Percentiles rank a stretch among this genome's conserved stretches.
These are phyloP conservation scores for Cinara cedri DNA, from an alignment of 2,888 invertebrate genomes.

Conservation along the genomic window DNA sequence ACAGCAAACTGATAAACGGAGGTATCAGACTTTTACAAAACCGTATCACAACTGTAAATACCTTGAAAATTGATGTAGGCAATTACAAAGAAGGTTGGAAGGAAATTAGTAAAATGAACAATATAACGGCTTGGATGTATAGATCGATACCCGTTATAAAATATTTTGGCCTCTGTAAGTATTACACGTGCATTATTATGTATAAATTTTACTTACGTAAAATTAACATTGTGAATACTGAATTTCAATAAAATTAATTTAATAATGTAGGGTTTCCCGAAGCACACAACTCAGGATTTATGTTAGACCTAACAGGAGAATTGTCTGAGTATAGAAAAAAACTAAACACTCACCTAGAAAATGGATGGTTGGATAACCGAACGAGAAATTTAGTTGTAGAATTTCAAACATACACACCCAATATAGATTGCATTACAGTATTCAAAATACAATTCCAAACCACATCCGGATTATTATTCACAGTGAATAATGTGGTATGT, in stretches of 20 bases:
- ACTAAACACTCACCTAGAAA: neutral
- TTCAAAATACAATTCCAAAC: slow-evolving; percentile 21
- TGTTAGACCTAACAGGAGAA: slow-evolving; percentile 24
- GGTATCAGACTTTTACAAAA: slow-evolving; percentile 24
- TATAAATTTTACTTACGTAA: neutral
- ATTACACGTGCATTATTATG: neutral
- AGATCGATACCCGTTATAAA: slow-evolving; percentile 4
- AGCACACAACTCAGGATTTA: neutral
- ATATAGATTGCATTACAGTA: slow-evolving; percentile 28
- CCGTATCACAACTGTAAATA: neutral
- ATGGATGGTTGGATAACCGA: slow-evolving; percentile 27
- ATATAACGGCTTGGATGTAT: slow-evolving; percentile 2
- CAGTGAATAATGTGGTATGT: neutral
- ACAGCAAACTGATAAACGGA: slow-evolving; percentile 39
- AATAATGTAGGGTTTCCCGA: slow-evolving; percentile 23
- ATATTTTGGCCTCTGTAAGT: slow-evolving; percentile 27
- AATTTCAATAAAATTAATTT: neutral
- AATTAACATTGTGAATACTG: neutral
- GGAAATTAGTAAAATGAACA: neutral
- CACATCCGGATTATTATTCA: slow-evolving; percentile 1
- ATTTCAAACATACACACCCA: slow-evolving; percentile 28
- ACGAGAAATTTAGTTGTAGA: slow-evolving; percentile 8
- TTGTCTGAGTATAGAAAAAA: neutral
- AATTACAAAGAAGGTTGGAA: slow-evolving; percentile 20
- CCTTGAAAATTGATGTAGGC: slow-evolving; percentile 6